A percentile compares a stretch with the other conserved stretches of the same genome.
Conservation (phyloP, 2,797 vertebrate genomes). For the Perodicticus potto region DNA sequence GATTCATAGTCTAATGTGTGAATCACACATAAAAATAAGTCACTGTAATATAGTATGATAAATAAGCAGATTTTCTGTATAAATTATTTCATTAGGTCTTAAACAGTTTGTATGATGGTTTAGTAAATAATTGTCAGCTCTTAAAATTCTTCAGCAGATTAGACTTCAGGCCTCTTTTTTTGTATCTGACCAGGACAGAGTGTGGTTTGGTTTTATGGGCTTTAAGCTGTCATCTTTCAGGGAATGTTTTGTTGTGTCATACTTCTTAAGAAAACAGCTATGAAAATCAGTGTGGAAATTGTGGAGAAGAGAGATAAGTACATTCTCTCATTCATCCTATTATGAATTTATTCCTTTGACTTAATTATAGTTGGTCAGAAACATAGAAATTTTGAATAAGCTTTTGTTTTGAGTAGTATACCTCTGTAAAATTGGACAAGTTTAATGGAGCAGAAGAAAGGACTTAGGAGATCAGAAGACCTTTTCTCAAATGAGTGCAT, state of each 20-base stretch:
- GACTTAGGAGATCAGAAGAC: background rate
- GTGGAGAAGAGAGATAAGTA: background rate
- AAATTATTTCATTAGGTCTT: background rate
- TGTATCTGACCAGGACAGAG: background rate
- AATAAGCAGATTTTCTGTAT: background rate
- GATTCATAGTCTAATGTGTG: background rate
- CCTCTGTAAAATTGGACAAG: background rate
- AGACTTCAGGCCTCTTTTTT: background rate
- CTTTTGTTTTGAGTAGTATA: background rate
- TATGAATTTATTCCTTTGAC: background rate
- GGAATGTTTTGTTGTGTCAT: background rate
- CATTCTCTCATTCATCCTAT: background rate
- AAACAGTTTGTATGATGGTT: background rate
- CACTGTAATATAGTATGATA: background rate
- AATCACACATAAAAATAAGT: background rate
- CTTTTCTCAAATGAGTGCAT: background rate
- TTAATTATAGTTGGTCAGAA: slow-evolving; percentile 25
- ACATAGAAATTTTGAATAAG: background rate
- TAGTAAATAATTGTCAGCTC: background rate
- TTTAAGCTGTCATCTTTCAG: background rate
- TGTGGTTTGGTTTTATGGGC: background rate
- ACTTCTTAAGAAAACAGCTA: background rate
- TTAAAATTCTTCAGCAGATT: background rate
- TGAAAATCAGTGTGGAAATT: background rate
- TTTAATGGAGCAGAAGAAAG: background rate